Evolutionary conservation across 2,888 invertebrate species (phyloP), one percentile per base, ranked within the genome.

Genomic region (Drosophila niveifrons): DNA sequence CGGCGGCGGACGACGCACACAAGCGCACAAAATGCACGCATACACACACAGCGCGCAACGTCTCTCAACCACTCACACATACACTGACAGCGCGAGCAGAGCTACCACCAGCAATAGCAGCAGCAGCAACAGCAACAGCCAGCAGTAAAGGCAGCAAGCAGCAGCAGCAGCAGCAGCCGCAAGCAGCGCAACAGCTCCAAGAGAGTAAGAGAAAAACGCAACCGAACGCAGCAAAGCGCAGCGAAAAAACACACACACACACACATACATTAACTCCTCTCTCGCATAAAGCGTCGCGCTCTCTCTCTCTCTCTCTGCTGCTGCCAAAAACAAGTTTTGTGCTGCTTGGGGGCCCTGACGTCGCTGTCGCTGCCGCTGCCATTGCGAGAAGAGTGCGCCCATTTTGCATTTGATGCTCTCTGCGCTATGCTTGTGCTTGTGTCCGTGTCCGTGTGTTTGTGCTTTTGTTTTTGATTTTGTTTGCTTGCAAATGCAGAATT

Each of bases 401-500:
- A 64, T 83, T 83, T 83, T 79, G 79, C 84, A 78, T 74, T 73
- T 29, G 52, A 36, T 17, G 39, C 53, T 23, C 59, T 17, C 39
- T 46, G 17, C 4, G 4, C 36, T 48, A 18, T 62, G 48, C 46
- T 15, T 31, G 36, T 31, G 41, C 8, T 47, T 55, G 43, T 31
- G 43, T 23, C 39, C 44, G 7, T 57, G 65, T 50, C 52, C 34
- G 52, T 34, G 63, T 55, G 51, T 48, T 31, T 65, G 64, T 56
- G 79, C 23, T 62, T 71, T 61, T 66, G 68, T 56, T 56, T 73
- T 73, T 73, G 78, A 43, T 66, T 72, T 78, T 67, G 59, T 58
- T 61, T 72, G 67, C 18, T 74, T 88, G 88, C 86, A 88, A 82
- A 85, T 82, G 86, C 84, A 86, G 66, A 82, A 84, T 79, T 68